A percentile compares a stretch with the other conserved stretches of the same genome.
Evolutionary conservation across 2,888 invertebrate species (phyloP).

Genomic region (Silvanus unidentatus): DNA sequence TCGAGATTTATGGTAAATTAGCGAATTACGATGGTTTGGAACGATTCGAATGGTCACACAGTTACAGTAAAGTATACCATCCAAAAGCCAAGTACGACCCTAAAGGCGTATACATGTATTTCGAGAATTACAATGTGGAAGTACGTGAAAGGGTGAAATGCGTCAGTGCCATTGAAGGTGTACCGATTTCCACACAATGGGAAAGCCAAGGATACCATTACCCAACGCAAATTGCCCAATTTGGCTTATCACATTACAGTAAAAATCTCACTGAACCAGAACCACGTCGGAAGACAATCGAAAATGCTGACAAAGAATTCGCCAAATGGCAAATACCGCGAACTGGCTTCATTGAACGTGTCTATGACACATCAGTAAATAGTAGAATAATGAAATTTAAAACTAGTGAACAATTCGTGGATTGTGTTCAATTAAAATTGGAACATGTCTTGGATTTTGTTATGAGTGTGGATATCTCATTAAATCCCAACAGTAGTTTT

Average conservation of each 20-base stretch:
- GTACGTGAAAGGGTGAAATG: slow-evolving; percentile 93
- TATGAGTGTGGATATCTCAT: slow-evolving; percentile 63
- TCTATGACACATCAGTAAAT: slow-evolving; percentile 54
- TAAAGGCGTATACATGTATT: slow-evolving; percentile 88
- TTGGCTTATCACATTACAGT: slow-evolving; percentile 94
- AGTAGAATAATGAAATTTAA: slow-evolving; percentile 66
- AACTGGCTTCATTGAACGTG: slow-evolving; percentile 58
- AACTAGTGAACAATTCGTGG: slow-evolving; percentile 63
- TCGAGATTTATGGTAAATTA: slow-evolving; percentile 89
- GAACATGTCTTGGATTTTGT: slow-evolving; percentile 70
- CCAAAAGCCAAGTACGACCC: slow-evolving; percentile 87
- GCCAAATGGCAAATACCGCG: slow-evolving; percentile 71
- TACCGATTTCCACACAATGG: slow-evolving; percentile 97
- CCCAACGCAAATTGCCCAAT: slow-evolving; percentile 98
- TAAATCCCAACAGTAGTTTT: slow-evolving; percentile 75
- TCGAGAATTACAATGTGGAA: slow-evolving; percentile 97
- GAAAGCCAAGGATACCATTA: slow-evolving; percentile 92
- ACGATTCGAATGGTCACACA: slow-evolving; percentile 91
- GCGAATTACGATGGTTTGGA: slow-evolving; percentile 66
- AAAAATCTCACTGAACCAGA: slow-evolving; percentile 85
- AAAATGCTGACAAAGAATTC: slow-evolving; percentile 63
- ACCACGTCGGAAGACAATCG: slow-evolving; percentile 65
- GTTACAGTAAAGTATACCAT: slow-evolving; percentile 84
- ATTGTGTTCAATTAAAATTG: slow-evolving; percentile 63
- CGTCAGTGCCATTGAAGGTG: slow-evolving; percentile 88